Base-by-base conservation (phyloP, 2,113 vertebrate genomes). In the Larimichthys crocea region DNA sequence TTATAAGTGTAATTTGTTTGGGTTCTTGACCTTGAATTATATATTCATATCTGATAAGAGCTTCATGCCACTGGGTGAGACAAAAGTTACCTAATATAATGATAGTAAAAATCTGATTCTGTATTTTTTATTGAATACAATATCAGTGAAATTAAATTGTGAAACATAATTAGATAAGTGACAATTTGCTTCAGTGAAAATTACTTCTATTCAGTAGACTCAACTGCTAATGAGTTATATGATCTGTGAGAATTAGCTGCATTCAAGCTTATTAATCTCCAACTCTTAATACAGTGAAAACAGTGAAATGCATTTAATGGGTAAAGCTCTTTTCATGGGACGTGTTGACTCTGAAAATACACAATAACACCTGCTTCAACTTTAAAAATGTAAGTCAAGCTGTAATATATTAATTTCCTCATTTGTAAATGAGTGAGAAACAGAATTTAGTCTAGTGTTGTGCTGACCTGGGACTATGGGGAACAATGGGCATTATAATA, bases 1-100 rank as follows among this genome's bases (percentile, higher is more conserved):
- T 57, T 50, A 26, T 24, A 6, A 14, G 17, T 62, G 11, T 62
- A 49, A 35, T 49, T 69, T 74, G 44, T 31, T 70, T 74, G 50
- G 40, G 75, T 29, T 74, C 29, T 15, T 3, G 1, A 9, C 35
- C 48, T 40, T 67, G 7, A 62, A 15, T 44, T 17, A 60, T 6
- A 59, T 6, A 66, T 35, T 19, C 20, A 46, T 60, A 19, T 52
- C 11, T 40, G 55, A 53, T 12, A 53, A 3, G 10, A 22, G 16
- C 10, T 35, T 53, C 46, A 22, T 20, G 9, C 7, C 52, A 3
- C 20, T 5, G 24, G 12, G 7, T 66, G 15, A 42, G 35, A 64
- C 1, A 31, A 16, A 29, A n/a, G 53, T 16, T 20, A 29, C 2
- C 42, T 6, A 16, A 61, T 22, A 26, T 26, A 29, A 44, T 19